Base-by-base conservation (phyloP, 2,113 vertebrate species). In the Todiramphus chloris region DNA sequence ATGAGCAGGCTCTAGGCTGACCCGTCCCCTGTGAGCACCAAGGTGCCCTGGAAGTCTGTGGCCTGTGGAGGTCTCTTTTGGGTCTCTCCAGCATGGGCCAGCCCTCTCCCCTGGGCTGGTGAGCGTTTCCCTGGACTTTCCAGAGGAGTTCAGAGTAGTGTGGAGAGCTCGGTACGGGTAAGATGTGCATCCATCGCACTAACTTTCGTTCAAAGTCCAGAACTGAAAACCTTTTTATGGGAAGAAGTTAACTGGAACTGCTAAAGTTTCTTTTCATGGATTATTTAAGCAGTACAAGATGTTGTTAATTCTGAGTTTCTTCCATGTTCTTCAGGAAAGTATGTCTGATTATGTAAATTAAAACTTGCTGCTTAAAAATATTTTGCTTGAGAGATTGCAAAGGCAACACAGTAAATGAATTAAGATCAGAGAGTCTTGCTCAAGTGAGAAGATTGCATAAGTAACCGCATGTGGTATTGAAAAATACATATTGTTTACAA, bases 331-430 rank as follows among this genome's bases (percentile, higher is more conserved):
- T 93, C 93, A 76, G 90, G 83, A 96, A 95, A 97, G 93, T 94
- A 97, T 97, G 97, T 93, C 95, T 95, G 91, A 94, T 96, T 95
- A 98, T 97, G 94, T 94, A 98, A 97, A 97, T 98, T 97, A 95
- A 97, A 98, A 97, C 86, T 89, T 90, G 50, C 95, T 96, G 92
- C 96, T 96, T 94, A 95, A 93, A 96, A 96, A 97, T 97, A 94
- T 96, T 96, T 97, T 96, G 79, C 89, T 96, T 90, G 89, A 78
- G 93, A 87, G 73, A 91, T 96, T 96, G 94, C 83, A 96, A 94
- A 96, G 95, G 95, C 94, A 97, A 85, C 70, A 90, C 78, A 95
- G 87, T 81, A 95, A 98, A 97, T 92, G 96, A 95, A 97, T 97
- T 97, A 97, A 94, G 86, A 95, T 97, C 89, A 95, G 76, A 91